Evolutionary conservation across 2,888 invertebrate species (phyloP), one percentile per base, ranked within the genome.

Genomic region (Phyllotreta striolata): DNA sequence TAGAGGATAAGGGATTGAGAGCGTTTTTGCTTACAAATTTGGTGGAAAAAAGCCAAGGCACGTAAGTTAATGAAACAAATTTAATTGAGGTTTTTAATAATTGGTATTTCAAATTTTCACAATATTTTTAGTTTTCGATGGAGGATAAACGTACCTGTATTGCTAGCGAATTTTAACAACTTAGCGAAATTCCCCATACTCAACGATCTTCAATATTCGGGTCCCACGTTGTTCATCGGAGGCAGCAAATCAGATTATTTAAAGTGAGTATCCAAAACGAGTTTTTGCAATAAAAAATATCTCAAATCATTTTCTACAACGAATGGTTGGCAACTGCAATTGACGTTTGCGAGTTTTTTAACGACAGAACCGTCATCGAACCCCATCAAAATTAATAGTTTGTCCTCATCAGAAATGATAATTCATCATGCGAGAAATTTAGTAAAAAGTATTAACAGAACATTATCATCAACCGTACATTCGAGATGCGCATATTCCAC

Each of bases 21-120:
- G 85, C 93, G 77, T 98, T 97, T 79, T 82, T 98, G 13, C 84
- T 96, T 63, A 91, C 93, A 34, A 98, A 98, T 81, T 83, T 98
- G 56, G 86, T 90, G n/a, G 76, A 78, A 64, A 74, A 74, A 56
- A 64, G 71, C 35, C 74, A 79, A 62, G 79, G 79, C 62, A 77
- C 76, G 79, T 80, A 69, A 59, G 66, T 60, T 13, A 8, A 44
- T 1, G 14, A 44, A 10, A 44, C 14, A 1, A 14, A 9, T 47
- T 34, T 47, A 24, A 34, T 13, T 47, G 1, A 3, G 14, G 47
- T 47, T n/a, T 24, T 10, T 7, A 47, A 9, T 13, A 44, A 13
- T 5, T 1, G 10, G 1, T 7, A 44, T 7, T 7, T 13, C 3
- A 44, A 44, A 35, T 35, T 12, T 12, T 6, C n/a, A 5, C 12